Percentiles rank a stretch among this genome's conserved stretches.
phyloP scores from a whole-genome alignment of 2,888 invertebrate species.

The Lissonota sp. region DNA sequence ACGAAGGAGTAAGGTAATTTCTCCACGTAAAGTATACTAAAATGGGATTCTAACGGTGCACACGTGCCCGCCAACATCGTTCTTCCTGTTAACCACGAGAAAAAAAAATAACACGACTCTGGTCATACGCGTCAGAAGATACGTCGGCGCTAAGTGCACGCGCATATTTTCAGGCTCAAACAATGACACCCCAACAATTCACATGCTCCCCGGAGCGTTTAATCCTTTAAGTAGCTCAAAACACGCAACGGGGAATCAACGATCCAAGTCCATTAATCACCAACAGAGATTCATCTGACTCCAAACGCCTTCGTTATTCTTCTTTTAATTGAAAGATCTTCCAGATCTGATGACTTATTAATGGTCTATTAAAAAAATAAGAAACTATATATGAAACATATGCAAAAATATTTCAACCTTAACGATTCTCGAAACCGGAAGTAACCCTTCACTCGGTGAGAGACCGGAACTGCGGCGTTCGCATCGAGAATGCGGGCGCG shows the following conservation, averaged over 20 bases:
- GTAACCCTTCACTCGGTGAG: constrained; percentile 58
- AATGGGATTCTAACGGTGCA: constrained; percentile 53
- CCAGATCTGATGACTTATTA: no score
- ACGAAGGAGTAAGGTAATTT: constrained; percentile 7
- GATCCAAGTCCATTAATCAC: not conserved
- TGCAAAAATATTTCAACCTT: not conserved
- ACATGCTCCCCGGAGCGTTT: constrained; percentile 18
- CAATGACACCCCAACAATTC: constrained; percentile 14
- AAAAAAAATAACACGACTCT: constrained; percentile 5
- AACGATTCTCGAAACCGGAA: constrained; percentile 71
- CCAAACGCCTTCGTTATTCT: no score
- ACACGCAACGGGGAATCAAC: constrained; percentile 25
- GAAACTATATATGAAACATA: no score
- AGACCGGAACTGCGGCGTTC: constrained; percentile 67
- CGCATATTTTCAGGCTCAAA: constrained; percentile 5
- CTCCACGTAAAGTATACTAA: constrained; percentile 1
- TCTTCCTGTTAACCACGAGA: constrained; percentile 34
- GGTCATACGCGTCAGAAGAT: not conserved
- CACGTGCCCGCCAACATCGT: constrained; percentile 15
- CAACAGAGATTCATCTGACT: no score
- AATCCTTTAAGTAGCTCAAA: not conserved
- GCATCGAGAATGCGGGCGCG: constrained; percentile 78
- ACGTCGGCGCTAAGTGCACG: not conserved
- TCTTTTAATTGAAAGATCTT: no score
- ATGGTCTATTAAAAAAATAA: no score